Conservation (phyloP, 2,888 invertebrate species). For the Callyntrura guangdongensis region DNA sequence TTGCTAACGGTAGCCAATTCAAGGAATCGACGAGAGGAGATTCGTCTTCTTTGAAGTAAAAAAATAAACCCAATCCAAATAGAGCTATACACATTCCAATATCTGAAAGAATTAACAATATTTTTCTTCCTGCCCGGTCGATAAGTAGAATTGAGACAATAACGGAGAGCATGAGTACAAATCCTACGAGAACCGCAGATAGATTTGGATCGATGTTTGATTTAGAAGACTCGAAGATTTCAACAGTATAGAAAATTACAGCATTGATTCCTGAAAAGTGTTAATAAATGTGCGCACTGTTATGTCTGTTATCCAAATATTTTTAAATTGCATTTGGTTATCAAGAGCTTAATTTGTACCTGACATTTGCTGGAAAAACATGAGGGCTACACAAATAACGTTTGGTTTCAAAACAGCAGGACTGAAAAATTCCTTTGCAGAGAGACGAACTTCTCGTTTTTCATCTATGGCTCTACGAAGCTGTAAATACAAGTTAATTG, state of each 20-base stretch:
- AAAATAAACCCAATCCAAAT: constrained; percentile 91
- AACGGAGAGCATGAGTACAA: constrained; percentile 76
- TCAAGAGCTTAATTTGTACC: too few relatives aligned
- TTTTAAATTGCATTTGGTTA: too few relatives aligned
- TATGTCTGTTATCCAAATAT: too few relatives aligned
- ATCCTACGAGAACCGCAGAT: constrained; percentile 76
- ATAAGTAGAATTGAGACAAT: constrained; percentile 88
- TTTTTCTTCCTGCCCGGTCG: constrained; percentile 93
- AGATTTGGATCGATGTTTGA: constrained; percentile 75
- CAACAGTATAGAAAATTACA: constrained; percentile 77
- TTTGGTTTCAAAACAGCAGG: constrained; percentile 74
- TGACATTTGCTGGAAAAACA: constrained; percentile 80
- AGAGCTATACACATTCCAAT: constrained; percentile 91
- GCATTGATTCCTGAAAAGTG: constrained; percentile 75
- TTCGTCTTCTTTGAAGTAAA: constrained; percentile 87
- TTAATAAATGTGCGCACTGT: constrained; percentile 1
- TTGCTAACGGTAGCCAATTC: constrained; percentile 86
- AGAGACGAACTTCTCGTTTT: constrained; percentile 73
- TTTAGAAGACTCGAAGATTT: constrained; percentile 77
- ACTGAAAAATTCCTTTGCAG: constrained; percentile 78
- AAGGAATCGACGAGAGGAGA: constrained; percentile 14
- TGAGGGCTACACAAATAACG: constrained; percentile 63
- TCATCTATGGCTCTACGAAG: constrained; percentile 76
- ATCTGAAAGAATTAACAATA: constrained; percentile 92
- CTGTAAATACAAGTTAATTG: constrained; percentile 50